A percentile compares a stretch with the other conserved stretches of the same genome.
Evolutionary conservation across 2,113 vertebrate genomes (phyloP).

Genomic region (Canis aureus): DNA sequence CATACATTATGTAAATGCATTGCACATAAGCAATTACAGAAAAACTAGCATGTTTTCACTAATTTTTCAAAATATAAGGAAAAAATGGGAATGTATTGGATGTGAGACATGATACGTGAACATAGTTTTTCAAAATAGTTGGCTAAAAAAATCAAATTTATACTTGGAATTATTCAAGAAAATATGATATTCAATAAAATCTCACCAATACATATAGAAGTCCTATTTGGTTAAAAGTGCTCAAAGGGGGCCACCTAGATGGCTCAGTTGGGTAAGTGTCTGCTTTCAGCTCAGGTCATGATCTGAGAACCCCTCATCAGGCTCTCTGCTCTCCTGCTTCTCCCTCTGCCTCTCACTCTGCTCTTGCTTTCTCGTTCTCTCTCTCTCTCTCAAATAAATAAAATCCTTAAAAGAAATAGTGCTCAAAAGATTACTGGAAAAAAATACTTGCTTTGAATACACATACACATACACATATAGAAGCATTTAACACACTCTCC

Average conservation of each 20-base stretch:
- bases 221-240: background rate
- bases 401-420: background rate
- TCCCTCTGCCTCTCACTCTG: no score
- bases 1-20: background rate
- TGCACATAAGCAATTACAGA: background rate
- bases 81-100: background rate
- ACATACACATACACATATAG: fast-evolving
- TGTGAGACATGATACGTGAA: background rate
- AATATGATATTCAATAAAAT: background rate
- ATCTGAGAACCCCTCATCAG: no score
- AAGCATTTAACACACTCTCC: background rate
- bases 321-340: no score
- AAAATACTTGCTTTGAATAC: background rate
- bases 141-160: background rate
- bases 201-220: background rate
- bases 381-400: no score
- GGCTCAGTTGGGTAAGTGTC: no score
- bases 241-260: background rate
- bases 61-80: background rate
- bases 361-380: no score
- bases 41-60: background rate
- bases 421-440: background rate
- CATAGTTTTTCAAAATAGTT: constrained; percentile 20
- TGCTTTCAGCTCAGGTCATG: no score
- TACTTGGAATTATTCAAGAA: background rate